phyloP scores from a whole-genome alignment of 1,140 invertebrate genomes.

The Trypoxylus dichotomus region DNA sequence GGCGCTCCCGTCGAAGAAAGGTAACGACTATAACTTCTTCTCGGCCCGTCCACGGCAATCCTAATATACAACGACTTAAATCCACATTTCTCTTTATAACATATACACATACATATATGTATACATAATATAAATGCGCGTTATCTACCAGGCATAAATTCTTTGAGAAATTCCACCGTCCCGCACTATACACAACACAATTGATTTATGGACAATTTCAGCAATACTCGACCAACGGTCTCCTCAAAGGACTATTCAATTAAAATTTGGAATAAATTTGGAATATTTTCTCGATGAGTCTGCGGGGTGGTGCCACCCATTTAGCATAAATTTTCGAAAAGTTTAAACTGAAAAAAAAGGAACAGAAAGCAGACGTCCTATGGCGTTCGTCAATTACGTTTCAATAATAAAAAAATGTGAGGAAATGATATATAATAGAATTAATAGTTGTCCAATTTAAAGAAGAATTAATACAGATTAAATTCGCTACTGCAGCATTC shows the following conservation, averaged over 20 bases:
- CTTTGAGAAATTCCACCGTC: constrained; percentile 1
- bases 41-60: neutral
- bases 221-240: constrained; percentile 7
- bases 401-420: neutral
- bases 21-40: constrained; percentile 33
- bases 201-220: constrained; percentile 24
- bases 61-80: constrained; percentile 22
- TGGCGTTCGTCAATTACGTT: constrained; percentile 8
- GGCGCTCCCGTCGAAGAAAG: constrained; percentile 24
- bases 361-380: neutral
- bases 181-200: neutral
- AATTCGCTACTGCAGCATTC: no score
- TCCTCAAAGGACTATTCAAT: constrained; percentile 22
- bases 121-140: neutral
- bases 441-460: neutral
- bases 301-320: constrained; percentile 6
- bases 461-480: neutral
- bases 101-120: neutral
- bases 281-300: constrained; percentile 10
- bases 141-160: constrained; percentile 16
- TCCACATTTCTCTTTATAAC: constrained; percentile 12
- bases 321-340: constrained; percentile 12
- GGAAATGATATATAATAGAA: neutral
- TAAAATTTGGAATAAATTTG: constrained; percentile 25
- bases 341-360: neutral